Conservation (phyloP, 2,797 vertebrate genomes). For the Threskiornis aethiopicus region DNA sequence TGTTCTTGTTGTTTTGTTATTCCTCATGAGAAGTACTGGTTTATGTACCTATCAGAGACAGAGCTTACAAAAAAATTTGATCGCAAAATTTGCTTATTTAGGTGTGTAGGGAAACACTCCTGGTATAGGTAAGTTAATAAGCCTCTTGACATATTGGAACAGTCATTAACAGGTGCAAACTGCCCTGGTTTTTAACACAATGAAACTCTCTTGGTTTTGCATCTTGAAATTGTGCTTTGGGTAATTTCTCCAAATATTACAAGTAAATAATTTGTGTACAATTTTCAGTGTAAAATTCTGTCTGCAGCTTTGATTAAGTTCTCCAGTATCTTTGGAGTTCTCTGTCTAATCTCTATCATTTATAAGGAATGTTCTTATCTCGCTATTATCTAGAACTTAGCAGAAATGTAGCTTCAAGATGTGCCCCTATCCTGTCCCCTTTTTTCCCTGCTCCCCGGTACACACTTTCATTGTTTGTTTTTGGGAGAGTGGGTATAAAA, state of each 20-base stretch:
- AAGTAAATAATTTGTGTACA: background rate
- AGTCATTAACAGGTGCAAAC: background rate
- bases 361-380: background rate
- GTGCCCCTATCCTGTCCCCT: background rate
- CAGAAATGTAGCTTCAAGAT: background rate
- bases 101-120: background rate
- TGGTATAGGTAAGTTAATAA: background rate
- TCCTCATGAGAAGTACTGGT: background rate
- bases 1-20: background rate
- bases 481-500: background rate
- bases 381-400: background rate
- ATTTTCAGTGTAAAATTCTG: background rate
- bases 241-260: background rate
- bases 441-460: background rate
- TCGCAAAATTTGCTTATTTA: background rate
- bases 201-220: background rate
- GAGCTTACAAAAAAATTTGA: background rate
- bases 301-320: background rate
- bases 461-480: background rate
- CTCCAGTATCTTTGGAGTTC: background rate
- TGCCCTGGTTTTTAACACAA: background rate
- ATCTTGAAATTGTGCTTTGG: background rate
- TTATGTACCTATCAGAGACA: background rate
- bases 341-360: background rate
- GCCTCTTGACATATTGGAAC: background rate